Conservation (phyloP, 1,140 invertebrate genomes). For the Caerostris extrusa region DNA sequence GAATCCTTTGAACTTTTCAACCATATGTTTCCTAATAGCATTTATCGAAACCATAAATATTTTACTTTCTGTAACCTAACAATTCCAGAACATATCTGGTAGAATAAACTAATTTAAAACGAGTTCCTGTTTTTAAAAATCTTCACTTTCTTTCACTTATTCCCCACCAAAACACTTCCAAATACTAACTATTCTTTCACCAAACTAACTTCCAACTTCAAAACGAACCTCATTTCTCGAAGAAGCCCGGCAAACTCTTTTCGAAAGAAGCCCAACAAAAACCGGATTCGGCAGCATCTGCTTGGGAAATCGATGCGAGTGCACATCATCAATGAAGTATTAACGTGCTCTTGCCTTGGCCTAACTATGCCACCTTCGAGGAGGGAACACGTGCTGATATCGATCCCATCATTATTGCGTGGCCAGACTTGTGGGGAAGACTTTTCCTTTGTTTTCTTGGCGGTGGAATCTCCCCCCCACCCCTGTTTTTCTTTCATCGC, state of each 20-base stretch:
- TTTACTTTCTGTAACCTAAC: no score
- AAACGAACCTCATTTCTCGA: not conserved
- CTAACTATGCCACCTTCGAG: conserved; percentile 27
- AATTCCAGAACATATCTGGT: no score
- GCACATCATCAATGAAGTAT: conserved; percentile 56
- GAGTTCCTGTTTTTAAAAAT: no score
- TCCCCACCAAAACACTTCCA: not conserved
- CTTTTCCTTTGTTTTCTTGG: conserved; percentile 36
- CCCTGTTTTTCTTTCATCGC: not conserved
- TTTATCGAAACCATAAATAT: no score
- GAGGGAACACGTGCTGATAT: not conserved
- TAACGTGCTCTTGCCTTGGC: conserved; percentile 5
- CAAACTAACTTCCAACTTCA: not conserved
- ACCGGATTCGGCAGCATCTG: not conserved
- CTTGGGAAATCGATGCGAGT: conserved; percentile 53
- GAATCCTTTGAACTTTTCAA: no score
- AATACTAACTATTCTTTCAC: no score
- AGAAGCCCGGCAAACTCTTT: not conserved
- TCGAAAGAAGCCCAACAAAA: not conserved
- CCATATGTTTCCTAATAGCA: no score
- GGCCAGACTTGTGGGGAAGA: not conserved
- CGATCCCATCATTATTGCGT: conserved; percentile 51
- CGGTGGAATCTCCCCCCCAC: no score
- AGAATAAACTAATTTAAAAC: no score
- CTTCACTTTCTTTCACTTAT: not conserved